Evolutionary conservation across 2,113 vertebrate genomes (phyloP).

Genomic region (Terrapene triunguis): DNA sequence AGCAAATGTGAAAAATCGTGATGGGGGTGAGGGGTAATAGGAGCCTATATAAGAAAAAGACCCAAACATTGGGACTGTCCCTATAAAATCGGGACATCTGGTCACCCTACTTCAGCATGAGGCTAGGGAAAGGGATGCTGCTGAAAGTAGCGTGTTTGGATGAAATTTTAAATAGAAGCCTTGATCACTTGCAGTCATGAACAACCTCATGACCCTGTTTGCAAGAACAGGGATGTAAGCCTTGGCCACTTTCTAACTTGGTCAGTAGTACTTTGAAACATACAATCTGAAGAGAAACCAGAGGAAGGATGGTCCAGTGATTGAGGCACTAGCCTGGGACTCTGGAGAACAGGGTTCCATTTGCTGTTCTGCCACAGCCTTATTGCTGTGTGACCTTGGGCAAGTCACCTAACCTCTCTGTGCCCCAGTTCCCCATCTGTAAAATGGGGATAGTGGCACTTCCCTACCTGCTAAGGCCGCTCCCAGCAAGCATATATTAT

Average conservation of each 20-base stretch:
- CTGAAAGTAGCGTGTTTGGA: not conserved
- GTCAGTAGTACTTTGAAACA: not conserved
- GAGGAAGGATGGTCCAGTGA: rapidly evolving
- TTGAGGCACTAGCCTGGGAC: rapidly evolving
- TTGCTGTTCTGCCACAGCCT: rapidly evolving
- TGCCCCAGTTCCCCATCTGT: not conserved
- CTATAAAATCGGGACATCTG: too few relatives aligned
- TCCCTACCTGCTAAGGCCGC: not conserved
- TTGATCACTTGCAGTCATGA: not conserved
- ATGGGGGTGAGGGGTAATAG: too few relatives aligned
- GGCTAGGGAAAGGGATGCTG: not conserved
- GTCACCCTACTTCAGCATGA: not conserved
- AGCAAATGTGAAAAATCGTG: too few relatives aligned
- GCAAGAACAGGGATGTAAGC: not conserved
- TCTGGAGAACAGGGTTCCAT: not conserved
- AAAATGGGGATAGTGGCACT: not conserved
- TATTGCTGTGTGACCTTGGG: not conserved
- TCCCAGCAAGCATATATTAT: too few relatives aligned
- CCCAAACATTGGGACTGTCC: too few relatives aligned
- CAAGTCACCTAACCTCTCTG: not conserved
- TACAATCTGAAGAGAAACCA: rapidly evolving
- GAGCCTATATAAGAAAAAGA: too few relatives aligned
- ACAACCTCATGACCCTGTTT: not conserved
- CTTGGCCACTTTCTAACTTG: rapidly evolving
- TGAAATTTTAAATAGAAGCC: not conserved